Evolutionary conservation across 2,888 invertebrate genomes (phyloP), one percentile per base, ranked within the genome.

Genomic region (Agrotis segetum): DNA sequence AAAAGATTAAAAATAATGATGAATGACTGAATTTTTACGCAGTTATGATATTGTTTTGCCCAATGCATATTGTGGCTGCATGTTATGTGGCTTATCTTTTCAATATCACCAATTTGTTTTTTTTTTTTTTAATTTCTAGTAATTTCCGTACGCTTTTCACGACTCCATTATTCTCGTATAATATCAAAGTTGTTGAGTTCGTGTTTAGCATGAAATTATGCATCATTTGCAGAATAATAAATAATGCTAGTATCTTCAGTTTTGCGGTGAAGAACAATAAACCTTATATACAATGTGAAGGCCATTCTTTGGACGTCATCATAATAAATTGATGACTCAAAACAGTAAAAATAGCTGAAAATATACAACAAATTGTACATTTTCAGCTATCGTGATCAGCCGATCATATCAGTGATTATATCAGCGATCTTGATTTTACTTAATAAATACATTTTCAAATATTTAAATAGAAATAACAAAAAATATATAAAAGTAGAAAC

Each of bases 181-280:
- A 3, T n/a, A 11, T 24, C 40, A 40, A 40, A 19, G 6, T 19
- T 24, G 24, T 24, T 24, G 24, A 24, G 24, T 24, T 24, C 24
- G 24, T 47, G 47, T 16, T 59, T 9, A 11, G 19, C 24, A 40
- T 14, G 16, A 62, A 50, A 63, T 40, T n/a, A 52, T 46, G 24
- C 47, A 52, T 17, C n/a, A 60, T 71, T 49, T 66, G 29, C 6
- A 49, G 13, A 53, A 29, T n/a, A 11, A 40, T 40, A 11, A 40
- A 40, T 11, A 40, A 40, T 11, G 40, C 11, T 11, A 40, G 40
- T 40, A 40, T 40, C 40, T 40, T 9, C 11, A 40, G 40, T 17
- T 19, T 59, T 59, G 52, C 6, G 34, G 50, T 46, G 61, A 17
- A 44, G 40, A 67, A 74, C 34, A 74, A 61, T 67, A 67, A 61